Evolutionary conservation across 1,140 invertebrate species (phyloP).

Genomic region (Drosophila mauritiana): DNA sequence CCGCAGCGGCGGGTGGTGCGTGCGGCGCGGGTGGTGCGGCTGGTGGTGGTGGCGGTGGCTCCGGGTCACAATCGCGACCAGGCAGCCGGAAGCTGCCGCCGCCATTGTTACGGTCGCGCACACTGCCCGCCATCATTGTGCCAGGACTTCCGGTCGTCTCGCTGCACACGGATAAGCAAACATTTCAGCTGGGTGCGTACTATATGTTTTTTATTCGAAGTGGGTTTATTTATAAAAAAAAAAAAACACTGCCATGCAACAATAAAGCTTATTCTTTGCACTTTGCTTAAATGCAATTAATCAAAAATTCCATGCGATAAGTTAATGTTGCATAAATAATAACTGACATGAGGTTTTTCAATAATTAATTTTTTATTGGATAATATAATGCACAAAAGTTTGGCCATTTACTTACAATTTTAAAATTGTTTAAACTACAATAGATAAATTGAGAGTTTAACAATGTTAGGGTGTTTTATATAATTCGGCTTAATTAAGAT

Average conservation of each 20-base stretch:
- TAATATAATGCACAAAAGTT: background rate
- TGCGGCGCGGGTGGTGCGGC: conserved; percentile 86
- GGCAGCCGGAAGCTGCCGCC: conserved; percentile 86
- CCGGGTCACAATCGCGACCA: conserved; percentile 75
- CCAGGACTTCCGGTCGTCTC: conserved; percentile 93
- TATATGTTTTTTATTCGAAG: background rate
- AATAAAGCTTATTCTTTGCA: background rate
- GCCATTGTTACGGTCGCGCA: conserved; percentile 92
- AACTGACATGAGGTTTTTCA: too few species aligned
- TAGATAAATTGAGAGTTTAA: too few species aligned
- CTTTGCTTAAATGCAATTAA: background rate
- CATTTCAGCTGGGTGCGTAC: conserved; percentile 84
- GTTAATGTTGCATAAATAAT: conserved; percentile 9
- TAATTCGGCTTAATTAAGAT: conserved; percentile 1
- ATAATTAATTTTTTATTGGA: background rate
- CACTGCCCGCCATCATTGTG: conserved; percentile 94
- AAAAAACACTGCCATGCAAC: background rate
- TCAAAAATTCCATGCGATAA: conserved; percentile 6
- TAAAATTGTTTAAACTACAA: background rate
- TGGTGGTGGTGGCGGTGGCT: conserved; percentile 26
- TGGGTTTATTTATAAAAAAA: conserved; percentile 15
- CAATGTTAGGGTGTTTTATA: too few species aligned
- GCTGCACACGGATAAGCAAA: conserved; percentile 89
- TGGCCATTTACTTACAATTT: too few species aligned
- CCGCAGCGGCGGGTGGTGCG: conserved; percentile 86